Evolutionary conservation across 2,888 invertebrate genomes (phyloP).

Genomic region (Cyaniris semiargus): DNA sequence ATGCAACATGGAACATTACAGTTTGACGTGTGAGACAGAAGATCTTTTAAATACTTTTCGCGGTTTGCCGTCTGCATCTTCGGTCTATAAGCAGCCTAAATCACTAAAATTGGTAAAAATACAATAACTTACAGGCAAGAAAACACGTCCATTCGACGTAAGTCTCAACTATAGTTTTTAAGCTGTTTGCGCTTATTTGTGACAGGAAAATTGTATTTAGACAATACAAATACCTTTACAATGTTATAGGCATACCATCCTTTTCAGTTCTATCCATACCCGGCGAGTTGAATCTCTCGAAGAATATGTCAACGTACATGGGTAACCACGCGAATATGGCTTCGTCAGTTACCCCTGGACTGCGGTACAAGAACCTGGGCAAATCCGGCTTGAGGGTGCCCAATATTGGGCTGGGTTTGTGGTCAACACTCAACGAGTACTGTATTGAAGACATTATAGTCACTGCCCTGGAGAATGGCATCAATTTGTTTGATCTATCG

Average conservation of each 20-base stretch:
- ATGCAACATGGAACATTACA: no score
- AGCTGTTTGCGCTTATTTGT: no score
- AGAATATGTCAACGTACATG: constrained; percentile 77
- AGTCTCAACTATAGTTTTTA: no score
- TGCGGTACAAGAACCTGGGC: constrained; percentile 95
- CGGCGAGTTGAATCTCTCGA: constrained; percentile 64
- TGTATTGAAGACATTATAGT: constrained; percentile 95
- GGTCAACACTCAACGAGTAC: constrained; percentile 93
- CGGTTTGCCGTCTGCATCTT: no score
- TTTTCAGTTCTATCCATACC: constrained; percentile 38
- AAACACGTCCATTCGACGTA: no score
- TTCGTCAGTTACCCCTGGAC: constrained; percentile 87
- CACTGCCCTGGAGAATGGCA: constrained; percentile 96
- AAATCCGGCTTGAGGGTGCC: constrained; percentile 97
- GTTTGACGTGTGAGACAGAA: no score
- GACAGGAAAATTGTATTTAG: no score
- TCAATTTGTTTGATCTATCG: constrained; percentile 97
- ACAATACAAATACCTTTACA: neutral
- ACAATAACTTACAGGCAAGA: no score
- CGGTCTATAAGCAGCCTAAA: no score
- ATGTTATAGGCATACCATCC: neutral
- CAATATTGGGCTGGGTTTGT: constrained; percentile 95
- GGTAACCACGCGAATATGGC: constrained; percentile 82
- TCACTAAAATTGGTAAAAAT: no score
- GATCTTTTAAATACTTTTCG: no score